Evolutionary conservation across 2,113 vertebrate genomes (phyloP).

Genomic region (Spermophilus dauricus): DNA sequence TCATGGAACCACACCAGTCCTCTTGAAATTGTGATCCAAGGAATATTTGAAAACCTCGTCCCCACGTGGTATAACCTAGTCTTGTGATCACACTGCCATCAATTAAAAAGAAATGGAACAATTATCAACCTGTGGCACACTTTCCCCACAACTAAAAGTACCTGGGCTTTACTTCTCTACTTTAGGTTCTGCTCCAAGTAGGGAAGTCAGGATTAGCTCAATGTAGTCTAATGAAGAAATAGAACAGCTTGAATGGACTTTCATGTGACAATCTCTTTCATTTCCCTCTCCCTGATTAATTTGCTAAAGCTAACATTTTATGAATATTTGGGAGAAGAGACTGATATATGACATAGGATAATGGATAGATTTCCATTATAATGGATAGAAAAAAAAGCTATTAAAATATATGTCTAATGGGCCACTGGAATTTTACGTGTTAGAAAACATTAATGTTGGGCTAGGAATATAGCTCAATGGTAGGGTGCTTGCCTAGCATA

Average conservation of each 20-base stretch:
- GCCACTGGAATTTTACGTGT: not conserved
- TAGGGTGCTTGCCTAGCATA: not conserved
- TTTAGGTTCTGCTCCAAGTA: not conserved
- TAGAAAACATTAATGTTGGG: not conserved
- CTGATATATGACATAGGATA: not conserved
- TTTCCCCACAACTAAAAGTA: not conserved
- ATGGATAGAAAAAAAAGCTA: not conserved
- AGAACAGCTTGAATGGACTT: not conserved
- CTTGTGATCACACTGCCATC: not conserved
- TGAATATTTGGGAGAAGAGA: not conserved
- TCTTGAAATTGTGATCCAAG: not conserved
- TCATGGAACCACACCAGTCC: not conserved
- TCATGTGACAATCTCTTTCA: not conserved
- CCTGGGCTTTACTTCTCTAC: not conserved
- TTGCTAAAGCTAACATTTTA: not conserved
- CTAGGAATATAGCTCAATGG: not conserved
- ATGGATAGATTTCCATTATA: not conserved
- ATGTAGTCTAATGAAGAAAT: constrained; percentile 4
- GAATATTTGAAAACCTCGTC: not conserved
- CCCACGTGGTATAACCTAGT: not conserved
- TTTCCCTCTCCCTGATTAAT: not conserved
- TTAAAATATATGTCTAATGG: not conserved
- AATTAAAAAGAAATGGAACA: not conserved
- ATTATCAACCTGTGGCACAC: not conserved
- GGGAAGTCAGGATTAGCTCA: not conserved